phyloP scores from a whole-genome alignment of 2,888 invertebrate species.

The Cactoblastis cactorum region DNA sequence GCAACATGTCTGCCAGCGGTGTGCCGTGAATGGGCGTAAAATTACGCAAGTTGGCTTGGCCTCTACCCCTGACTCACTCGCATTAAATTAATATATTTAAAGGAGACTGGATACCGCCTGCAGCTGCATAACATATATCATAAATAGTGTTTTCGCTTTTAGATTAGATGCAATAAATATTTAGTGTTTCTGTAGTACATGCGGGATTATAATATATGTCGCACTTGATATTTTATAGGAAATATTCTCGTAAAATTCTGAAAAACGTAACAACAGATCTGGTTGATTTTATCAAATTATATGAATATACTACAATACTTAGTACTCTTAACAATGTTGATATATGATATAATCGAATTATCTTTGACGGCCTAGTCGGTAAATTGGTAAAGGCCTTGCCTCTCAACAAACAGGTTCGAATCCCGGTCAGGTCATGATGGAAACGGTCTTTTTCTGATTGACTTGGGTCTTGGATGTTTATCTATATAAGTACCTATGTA shows the following conservation, averaged over 20 bases:
- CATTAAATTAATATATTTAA: constrained; percentile 59
- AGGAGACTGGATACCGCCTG: constrained; percentile 40
- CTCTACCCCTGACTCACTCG: constrained; percentile 56
- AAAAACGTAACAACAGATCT: no score
- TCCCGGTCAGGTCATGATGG: no score
- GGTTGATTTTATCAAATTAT: no score
- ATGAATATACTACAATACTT: no score
- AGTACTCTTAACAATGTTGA: background rate
- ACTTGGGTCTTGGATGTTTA: no score
- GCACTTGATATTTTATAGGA: background rate
- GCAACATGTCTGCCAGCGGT: constrained; percentile 26
- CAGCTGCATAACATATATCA: constrained; percentile 54
- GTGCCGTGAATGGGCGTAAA: constrained; percentile 60
- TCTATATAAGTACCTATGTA: no score
- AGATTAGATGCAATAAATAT: constrained; percentile 11
- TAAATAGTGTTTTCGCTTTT: constrained; percentile 20
- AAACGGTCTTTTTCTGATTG: no score
- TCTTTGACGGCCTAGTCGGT: no score
- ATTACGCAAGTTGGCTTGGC: constrained; percentile 60
- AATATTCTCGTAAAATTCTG: no score
- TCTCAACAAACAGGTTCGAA: no score
- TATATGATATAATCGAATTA: background rate
- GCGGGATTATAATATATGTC: background rate
- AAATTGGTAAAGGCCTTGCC: no score
- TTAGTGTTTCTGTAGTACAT: background rate